A percentile compares a stretch with the other conserved stretches of the same genome.
phyloP scores from a whole-genome alignment of 2,888 invertebrate species.

The Cephus runcator region DNA sequence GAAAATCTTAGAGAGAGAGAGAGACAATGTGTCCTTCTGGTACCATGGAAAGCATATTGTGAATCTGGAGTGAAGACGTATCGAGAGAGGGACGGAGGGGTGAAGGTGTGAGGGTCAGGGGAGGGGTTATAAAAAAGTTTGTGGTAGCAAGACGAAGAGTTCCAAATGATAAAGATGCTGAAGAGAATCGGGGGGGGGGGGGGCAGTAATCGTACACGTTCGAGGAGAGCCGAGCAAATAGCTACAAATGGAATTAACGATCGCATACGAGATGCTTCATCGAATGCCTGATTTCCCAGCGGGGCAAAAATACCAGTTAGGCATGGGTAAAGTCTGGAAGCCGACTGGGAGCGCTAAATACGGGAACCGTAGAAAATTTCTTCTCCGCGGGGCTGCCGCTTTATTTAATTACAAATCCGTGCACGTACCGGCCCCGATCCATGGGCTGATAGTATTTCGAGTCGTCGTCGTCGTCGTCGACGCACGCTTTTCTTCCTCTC shows the following conservation, averaged over 20 bases:
- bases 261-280: slow-evolving; percentile 43
- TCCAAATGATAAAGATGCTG: not conserved
- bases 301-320: slow-evolving; percentile 51
- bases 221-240: slow-evolving; percentile 34
- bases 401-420: slow-evolving; percentile 34
- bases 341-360: slow-evolving; percentile 22
- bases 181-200: not conserved
- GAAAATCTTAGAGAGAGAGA: not conserved
- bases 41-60: not conserved
- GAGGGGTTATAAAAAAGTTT: not conserved
- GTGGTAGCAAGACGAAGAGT: not conserved
- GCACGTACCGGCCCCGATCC: slow-evolving; percentile 24
- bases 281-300: slow-evolving; percentile 55
- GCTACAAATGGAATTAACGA: slow-evolving; percentile 54
- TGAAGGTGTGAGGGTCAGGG: not conserved
- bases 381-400: slow-evolving; percentile 18
- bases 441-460: not conserved
- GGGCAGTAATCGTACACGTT: not conserved
- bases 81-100: not conserved
- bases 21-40: not conserved
- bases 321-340: slow-evolving; percentile 10
- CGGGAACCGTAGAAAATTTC: slow-evolving; percentile 33
- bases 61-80: not conserved
- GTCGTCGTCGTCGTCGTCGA: not conserved
- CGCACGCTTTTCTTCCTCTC: not conserved